Base-by-base conservation (phyloP, 2,113 vertebrate genomes). In the Neodontobutis hainanensis region DNA sequence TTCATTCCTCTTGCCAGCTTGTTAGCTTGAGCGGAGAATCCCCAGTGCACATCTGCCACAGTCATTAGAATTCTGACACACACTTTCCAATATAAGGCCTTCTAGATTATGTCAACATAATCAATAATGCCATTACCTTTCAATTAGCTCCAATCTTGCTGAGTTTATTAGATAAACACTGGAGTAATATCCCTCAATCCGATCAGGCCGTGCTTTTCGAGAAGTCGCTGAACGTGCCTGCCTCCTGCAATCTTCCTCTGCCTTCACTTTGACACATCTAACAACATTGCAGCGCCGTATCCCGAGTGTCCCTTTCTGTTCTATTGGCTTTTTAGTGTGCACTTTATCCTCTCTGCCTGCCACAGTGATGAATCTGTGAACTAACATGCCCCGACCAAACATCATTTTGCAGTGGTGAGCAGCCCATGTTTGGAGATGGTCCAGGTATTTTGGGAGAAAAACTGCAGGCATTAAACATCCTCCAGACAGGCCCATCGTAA, bases 51-150 rank as follows among this genome's bases (percentile, higher is more conserved):
- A 43, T 74, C 49, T 49, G 16, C 61, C 55, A 8, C 32, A 14
- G 62, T 68, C 16, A 81, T 90, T 86, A 78, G 16, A 73, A 84
- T 84, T 90, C 85, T 77, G 42, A 77, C 61, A 56, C 70, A 68
- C 68, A 75, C 80, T 65, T 83, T 85, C 59, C 52, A 85, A 86
- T 86, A 80, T 16, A 65, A 69, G 55, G 53, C 55, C 65, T 58
- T 71, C 63, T 15, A 61, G 71, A 75, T 74, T 53, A 76, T 86
- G 83, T 75, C 81, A 75, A 73, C 78, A 58, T 75, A 82, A 89
- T 88, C 87, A 80, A 88, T 89, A 87, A 88, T 43, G 47, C 66
- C 68, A 88, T 86, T 90, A 82, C 66, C 61, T 80, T 87, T 81
- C 65, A 85, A 81, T 89, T 86, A 88, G 67, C 57, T 0, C 4